A percentile compares a stretch with the other conserved stretches of the same genome.
These are phyloP conservation scores for Electrophaes corylata DNA, from an alignment of 2,888 invertebrate species.

Conservation along the genomic window DNA sequence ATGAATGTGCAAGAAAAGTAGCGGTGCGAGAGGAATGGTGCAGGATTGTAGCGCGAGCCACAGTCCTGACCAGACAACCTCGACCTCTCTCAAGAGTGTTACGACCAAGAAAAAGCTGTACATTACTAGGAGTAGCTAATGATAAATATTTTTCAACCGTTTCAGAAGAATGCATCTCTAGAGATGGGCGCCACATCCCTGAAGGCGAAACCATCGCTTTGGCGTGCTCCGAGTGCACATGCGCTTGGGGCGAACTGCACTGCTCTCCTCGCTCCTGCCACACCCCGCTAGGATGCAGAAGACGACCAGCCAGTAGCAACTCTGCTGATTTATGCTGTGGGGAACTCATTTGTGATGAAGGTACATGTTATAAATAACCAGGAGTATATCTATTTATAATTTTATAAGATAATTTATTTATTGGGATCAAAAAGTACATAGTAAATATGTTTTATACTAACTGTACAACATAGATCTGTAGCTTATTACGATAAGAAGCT, in stretches of 20 bases:
- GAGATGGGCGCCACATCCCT: conserved; percentile 60
- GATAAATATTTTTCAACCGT: background rate
- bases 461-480: too few species aligned
- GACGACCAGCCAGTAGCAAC: conserved; percentile 43
- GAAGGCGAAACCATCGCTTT: conserved; percentile 59
- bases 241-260: conserved; percentile 63
- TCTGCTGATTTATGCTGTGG: conserved; percentile 65
- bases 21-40: too few species aligned
- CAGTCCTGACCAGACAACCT: too few species aligned
- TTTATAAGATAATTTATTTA: too few species aligned
- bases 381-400: background rate
- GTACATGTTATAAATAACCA: conserved; percentile 44
- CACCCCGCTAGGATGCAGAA: conserved; percentile 50
- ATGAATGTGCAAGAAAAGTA: too few species aligned
- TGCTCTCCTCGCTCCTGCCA: conserved; percentile 62
- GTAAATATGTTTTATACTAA: too few species aligned
- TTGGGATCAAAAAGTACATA: too few species aligned
- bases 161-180: conserved; percentile 61
- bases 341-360: conserved; percentile 61
- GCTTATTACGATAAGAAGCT: too few species aligned
- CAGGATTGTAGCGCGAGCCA: too few species aligned
- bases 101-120: too few species aligned
- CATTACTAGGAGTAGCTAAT: too few species aligned
- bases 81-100: too few species aligned
- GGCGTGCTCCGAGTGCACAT: conserved; percentile 66